A percentile compares a stretch with the other conserved stretches of the same genome.
These are phyloP conservation scores for Criorhina ranunculi DNA, from an alignment of 2,888 invertebrate species.

Conservation along the genomic window DNA sequence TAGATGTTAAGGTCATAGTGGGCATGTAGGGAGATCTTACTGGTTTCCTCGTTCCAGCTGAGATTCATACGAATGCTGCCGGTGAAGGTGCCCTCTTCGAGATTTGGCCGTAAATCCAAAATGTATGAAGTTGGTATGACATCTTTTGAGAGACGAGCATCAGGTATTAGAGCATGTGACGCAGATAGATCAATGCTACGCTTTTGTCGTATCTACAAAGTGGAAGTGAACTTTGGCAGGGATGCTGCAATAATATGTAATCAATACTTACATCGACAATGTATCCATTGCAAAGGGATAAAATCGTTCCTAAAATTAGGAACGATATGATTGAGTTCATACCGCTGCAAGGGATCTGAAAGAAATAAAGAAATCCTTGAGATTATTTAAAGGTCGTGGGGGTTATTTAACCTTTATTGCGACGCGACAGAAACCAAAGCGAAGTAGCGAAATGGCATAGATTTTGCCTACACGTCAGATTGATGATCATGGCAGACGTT, in stretches of 20 bases:
- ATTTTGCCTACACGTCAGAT: not conserved
- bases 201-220: conserved; percentile 82
- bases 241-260: not conserved
- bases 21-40: conserved; percentile 88
- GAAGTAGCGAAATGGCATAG: not conserved
- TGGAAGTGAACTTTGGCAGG: not conserved
- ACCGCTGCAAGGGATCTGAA: conserved; percentile 42
- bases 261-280: conserved; percentile 70
- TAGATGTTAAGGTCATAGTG: conserved; percentile 88
- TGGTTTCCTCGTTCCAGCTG: conserved; percentile 87
- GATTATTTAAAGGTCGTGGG: conserved; percentile 34
- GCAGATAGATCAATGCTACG: conserved; percentile 90
- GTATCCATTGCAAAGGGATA: conserved; percentile 74
- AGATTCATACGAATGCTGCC: conserved; percentile 90
- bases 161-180: conserved; percentile 88
- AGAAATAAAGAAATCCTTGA: conserved; percentile 17
- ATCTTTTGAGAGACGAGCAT: conserved; percentile 87
- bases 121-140: conserved; percentile 88
- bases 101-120: conserved; percentile 88
- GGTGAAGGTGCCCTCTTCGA: conserved; percentile 88
- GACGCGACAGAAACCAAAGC: conserved; percentile 3
- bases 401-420: not conserved
- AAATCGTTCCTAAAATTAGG: conserved; percentile 76
- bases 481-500: not conserved
- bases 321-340: conserved; percentile 77